Conservation (phyloP, 2,888 invertebrate species). For the Timandra comae region DNA sequence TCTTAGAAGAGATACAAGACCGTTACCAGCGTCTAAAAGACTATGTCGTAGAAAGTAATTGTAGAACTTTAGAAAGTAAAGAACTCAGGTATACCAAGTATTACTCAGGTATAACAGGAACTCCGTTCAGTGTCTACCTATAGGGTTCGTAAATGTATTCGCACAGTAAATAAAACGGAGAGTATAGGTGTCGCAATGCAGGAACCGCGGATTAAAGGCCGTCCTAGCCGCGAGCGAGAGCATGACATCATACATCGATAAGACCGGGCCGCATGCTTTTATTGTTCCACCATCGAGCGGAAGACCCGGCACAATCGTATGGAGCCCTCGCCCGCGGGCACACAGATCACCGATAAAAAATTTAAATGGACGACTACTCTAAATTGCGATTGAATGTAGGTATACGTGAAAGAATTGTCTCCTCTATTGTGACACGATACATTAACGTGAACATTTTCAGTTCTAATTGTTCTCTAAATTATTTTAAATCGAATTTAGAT, state of each 20-base stretch:
- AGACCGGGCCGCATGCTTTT: slow-evolving; percentile 54
- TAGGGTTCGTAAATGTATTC: no score
- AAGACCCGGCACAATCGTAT: slow-evolving; percentile 28
- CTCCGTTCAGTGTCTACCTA: no score
- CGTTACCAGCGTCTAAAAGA: no score
- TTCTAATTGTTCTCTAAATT: no score
- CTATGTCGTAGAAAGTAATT: no score
- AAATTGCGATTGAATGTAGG: slow-evolving; percentile 28
- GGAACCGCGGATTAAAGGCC: slow-evolving; percentile 41
- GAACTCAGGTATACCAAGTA: no score
- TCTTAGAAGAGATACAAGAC: no score
- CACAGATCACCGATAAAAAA: slow-evolving; percentile 31
- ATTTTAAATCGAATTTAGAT: no score
- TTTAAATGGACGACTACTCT: slow-evolving; percentile 45
- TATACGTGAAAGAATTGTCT: slow-evolving; percentile 15
- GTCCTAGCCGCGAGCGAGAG: slow-evolving; percentile 43
- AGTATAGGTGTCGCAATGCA: slow-evolving; percentile 29
- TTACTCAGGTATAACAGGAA: no score
- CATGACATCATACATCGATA: slow-evolving; percentile 64
- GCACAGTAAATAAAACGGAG: no score
- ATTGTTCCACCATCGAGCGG: slow-evolving; percentile 47
- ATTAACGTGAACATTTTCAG: neutral
- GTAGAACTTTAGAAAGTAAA: no score
- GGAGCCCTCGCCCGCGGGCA: slow-evolving; percentile 18
- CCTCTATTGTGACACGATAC: slow-evolving; percentile 11